phyloP scores from a whole-genome alignment of 2,888 invertebrate genomes.

The Oligia latruncula region DNA sequence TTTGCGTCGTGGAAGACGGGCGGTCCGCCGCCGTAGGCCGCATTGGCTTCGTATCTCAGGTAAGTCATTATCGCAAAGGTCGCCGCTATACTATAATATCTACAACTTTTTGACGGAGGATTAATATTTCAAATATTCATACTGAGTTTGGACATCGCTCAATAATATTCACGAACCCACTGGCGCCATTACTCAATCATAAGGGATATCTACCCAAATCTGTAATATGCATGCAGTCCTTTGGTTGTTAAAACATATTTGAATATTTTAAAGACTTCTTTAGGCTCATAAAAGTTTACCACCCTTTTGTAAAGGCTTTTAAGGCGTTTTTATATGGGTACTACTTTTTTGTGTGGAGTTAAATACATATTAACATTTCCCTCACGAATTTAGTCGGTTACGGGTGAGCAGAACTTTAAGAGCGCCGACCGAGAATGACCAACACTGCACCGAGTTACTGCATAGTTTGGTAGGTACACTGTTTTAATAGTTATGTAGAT shows the following conservation, averaged over 20 bases:
- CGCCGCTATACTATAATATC: constrained; percentile 2
- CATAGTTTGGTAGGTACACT: constrained; percentile 6
- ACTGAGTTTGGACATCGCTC: constrained; percentile 7
- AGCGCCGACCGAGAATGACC: background rate
- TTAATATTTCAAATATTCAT: constrained; percentile 37
- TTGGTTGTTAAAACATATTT: constrained; percentile 62
- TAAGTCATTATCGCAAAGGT: constrained; percentile 46
- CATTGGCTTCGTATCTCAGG: constrained; percentile 44
- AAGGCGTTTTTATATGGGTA: constrained; percentile 50
- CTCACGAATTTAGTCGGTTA: constrained; percentile 48
- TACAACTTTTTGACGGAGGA: constrained; percentile 21
- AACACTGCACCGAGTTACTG: constrained; percentile 20
- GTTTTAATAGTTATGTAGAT: constrained; percentile 1
- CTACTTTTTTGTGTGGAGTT: constrained; percentile 45
- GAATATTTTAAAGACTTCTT: constrained; percentile 67
- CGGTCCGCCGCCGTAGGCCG: constrained; percentile 16
- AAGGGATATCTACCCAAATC: constrained; percentile 39
- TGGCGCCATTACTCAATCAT: constrained; percentile 11
- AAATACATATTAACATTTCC: constrained; percentile 53
- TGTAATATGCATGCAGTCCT: constrained; percentile 54
- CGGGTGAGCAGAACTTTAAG: constrained; percentile 37
- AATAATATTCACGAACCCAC: constrained; percentile 9
- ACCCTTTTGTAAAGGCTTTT: constrained; percentile 63
- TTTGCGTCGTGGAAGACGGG: constrained; percentile 32
- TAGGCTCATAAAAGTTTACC: constrained; percentile 64